phyloP scores from a whole-genome alignment of 2,888 invertebrate species.

The Monopis laevigella region DNA sequence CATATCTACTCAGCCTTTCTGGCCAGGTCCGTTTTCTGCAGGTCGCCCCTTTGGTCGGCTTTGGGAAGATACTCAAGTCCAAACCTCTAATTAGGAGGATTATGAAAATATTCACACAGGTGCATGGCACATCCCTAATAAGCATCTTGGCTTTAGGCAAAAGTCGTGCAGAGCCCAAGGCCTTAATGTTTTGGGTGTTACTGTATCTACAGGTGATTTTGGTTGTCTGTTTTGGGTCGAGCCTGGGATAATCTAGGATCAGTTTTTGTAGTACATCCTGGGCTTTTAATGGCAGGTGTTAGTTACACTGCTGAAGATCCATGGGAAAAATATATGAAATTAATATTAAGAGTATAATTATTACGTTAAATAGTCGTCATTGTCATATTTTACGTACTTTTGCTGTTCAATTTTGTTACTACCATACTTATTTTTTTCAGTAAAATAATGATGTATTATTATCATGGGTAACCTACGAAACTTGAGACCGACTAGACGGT shows the following conservation, averaged over 20 bases:
- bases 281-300: constrained; percentile 22
- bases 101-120: constrained; percentile 67
- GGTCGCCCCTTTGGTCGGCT: constrained; percentile 37
- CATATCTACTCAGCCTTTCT: too few relatives aligned
- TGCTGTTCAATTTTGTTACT: too few relatives aligned
- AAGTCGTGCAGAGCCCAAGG: constrained; percentile 48
- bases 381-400: too few relatives aligned
- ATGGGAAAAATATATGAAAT: too few relatives aligned
- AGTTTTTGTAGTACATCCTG: constrained; percentile 22
- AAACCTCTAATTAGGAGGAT: constrained; percentile 65
- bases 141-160: constrained; percentile 58
- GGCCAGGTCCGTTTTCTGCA: too few relatives aligned
- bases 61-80: constrained; percentile 54
- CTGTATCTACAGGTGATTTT: constrained; percentile 45
- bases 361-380: too few relatives aligned
- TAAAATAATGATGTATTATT: too few relatives aligned
- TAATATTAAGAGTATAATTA: too few relatives aligned
- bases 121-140: constrained; percentile 59
- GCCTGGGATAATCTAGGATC: constrained; percentile 41
- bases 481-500: too few relatives aligned
- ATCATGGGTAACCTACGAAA: too few relatives aligned
- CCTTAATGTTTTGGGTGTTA: constrained; percentile 57
- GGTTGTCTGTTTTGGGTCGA: constrained; percentile 38
- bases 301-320: too few relatives aligned
- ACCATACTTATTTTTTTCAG: too few relatives aligned